Base-by-base conservation (phyloP, 2,888 invertebrate genomes). In the Ariolimax columbianus region DNA sequence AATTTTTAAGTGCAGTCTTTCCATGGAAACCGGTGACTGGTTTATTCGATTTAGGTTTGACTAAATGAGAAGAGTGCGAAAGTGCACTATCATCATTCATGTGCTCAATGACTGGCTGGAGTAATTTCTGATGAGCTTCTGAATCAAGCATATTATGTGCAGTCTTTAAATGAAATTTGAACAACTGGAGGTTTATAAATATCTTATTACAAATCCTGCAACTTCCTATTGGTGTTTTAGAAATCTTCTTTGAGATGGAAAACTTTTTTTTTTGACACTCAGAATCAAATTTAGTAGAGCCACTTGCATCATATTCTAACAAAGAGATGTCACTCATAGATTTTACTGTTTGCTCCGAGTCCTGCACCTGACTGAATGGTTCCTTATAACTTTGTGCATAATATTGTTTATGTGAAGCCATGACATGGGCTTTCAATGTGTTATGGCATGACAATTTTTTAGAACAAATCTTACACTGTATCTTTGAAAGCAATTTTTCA, bases 141-240 rank as follows among this genome's bases (percentile, higher is more conserved):
- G 51, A 17, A 51, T 30, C 19, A 51, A 6, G 51, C 19, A 3
- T 51, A 4, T 19, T 19, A 75, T 75, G 75, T 33, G 19, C 30
- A 30, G 26, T 17, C n/a, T 63, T 78, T 2, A 59, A 38, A 63
- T 78, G 77, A 78, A 78, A 78, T 38, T 23, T 36, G n/a, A 63
- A 78, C 30, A 33, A 6, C 1, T 7, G 30, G 33, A 66, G 33
- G 33, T 66, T 66, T 3, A 33, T 30, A 66, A 66, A 66, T 33
- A 11, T 11, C 33, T 33, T 66, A 17, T 66, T 7, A 33, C 66
- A 66, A 14, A 66, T 1, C 17, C 33, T 66, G 66, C 66, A 66
- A 33, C 66, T 66, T 66, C 66, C 66, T 11, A 66, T 33, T 66
- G 66, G 66, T 30, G 14, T 30, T 14, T 66, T 9, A 17, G 66